Evolutionary conservation across 2,888 invertebrate genomes (phyloP).

Genomic region (Amphipoea oculea): DNA sequence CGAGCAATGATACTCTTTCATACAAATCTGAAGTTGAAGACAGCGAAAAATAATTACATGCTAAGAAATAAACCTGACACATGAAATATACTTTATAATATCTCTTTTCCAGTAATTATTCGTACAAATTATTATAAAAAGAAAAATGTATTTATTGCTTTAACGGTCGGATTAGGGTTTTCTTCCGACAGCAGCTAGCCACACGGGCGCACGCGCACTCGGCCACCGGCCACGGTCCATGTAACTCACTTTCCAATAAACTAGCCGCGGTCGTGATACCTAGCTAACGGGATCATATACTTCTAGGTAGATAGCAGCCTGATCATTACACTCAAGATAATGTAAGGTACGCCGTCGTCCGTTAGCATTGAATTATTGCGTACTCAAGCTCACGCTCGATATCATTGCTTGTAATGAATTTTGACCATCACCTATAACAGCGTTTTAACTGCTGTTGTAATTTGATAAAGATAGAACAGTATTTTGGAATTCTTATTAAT

Average conservation of each 20-base stretch:
- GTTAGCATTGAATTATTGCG: slow-evolving; percentile 62
- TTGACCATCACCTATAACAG: slow-evolving; percentile 38
- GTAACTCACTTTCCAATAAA: slow-evolving; percentile 88
- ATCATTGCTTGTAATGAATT: slow-evolving; percentile 38
- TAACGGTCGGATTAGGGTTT: slow-evolving; percentile 74
- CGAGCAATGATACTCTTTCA: slow-evolving; percentile 32
- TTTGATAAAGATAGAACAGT: slow-evolving; percentile 26
- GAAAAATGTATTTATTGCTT: slow-evolving; percentile 53
- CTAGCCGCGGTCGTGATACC: slow-evolving; percentile 86
- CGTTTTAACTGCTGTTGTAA: slow-evolving; percentile 24
- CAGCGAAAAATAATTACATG: slow-evolving; percentile 1
- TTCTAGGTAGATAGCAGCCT: slow-evolving; percentile 77
- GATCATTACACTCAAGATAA: slow-evolving; percentile 78
- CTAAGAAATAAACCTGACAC: slow-evolving; percentile 1
- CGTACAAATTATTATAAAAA: slow-evolving; percentile 7
- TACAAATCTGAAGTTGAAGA: slow-evolving; percentile 17
- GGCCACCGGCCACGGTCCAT: slow-evolving; percentile 80
- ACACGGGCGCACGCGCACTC: slow-evolving; percentile 71
- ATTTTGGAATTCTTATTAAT: slow-evolving; percentile 16
- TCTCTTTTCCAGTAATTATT: slow-evolving; percentile 19
- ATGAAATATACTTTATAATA: slow-evolving; percentile 5
- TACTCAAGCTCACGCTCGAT: slow-evolving; percentile 41
- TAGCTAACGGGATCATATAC: slow-evolving; percentile 87
- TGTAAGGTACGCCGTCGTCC: slow-evolving; percentile 64
- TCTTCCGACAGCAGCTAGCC: slow-evolving; percentile 73